These are phyloP conservation scores for Petrolisthes manimaculis DNA, from an alignment of 2,888 invertebrate genomes.

Conservation along the genomic window DNA sequence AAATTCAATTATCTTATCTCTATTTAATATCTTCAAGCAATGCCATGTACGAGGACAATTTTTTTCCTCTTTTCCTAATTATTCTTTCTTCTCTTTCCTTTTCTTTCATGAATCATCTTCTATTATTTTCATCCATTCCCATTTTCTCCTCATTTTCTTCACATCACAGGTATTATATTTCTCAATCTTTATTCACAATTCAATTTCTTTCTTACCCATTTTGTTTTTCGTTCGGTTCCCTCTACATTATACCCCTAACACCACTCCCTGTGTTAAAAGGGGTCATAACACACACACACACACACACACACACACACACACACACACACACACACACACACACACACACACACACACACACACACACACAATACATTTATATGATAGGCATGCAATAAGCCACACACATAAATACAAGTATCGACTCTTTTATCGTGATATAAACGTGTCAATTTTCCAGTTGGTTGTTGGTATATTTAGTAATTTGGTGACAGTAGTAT, in stretches of 20 bases:
- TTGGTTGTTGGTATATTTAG: too few species aligned
- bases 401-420: too few species aligned
- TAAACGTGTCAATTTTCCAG: too few species aligned
- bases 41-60: neutral
- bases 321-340: constrained; percentile 9
- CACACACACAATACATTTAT: neutral
- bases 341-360: constrained; percentile 12
- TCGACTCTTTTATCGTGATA: too few species aligned
- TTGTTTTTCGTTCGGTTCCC: neutral
- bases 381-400: neutral
- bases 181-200: neutral
- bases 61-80: neutral
- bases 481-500: too few species aligned
- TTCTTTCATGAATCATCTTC: neutral
- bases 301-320: neutral
- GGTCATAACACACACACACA: neutral
- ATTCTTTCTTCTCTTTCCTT: neutral
- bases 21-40: neutral
- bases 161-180: neutral
- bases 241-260: neutral
- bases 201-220: too few species aligned
- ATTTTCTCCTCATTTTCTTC: neutral
- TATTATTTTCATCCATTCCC: neutral
- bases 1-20: neutral
- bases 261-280: neutral